Base-by-base conservation (phyloP, 1,140 invertebrate genomes). In the Homarus americanus region DNA sequence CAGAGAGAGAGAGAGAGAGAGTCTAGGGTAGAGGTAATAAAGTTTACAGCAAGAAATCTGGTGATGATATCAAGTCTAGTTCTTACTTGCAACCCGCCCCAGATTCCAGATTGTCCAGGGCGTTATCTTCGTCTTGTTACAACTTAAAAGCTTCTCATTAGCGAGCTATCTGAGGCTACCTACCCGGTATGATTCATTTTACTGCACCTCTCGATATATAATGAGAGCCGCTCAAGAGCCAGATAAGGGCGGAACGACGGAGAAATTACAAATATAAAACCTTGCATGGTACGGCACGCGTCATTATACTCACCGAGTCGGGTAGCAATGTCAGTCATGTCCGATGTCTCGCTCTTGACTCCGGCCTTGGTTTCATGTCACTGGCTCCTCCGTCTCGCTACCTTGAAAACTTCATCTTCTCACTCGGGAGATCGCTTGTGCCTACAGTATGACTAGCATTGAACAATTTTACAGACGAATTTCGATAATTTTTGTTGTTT, bases 1-100 rank as follows among this genome's bases (percentile, higher is more conserved):
- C 7, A 69, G 63, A 5, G 41, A 49, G 40, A 58, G 44, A 38
- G 20, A n/a, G n/a, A n/a, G n/a, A n/a, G n/a, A n/a, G n/a, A n/a
- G n/a, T 72, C 17, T 76, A 24, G 24, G 41, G 44, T 28, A 87
- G 84, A 66, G 82, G 53, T 63, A 63, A 83, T 83, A 83, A 83
- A 83, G 82, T 83, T 83, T 83, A 83, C n/a, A 75, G 83, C 66
- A 85, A 72, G 69, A 85, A 75, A 85, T 75, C 83, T 85, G 82
- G 82, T 83, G 53, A 66, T 83, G 82, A 83, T 66, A 66, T 83
- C 82, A 83, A 83, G 82, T 63, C 82, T 69, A 83, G 82, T 83
- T 83, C 82, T 83, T 83, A 34, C 82, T 83, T 40, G 82, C 53
- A 69, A 15, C 24, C 36, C n/a, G 17, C 44, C 12, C 73, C 36